Conservation (phyloP, 2,113 vertebrate genomes). For the Dicentrarchus labrax region DNA sequence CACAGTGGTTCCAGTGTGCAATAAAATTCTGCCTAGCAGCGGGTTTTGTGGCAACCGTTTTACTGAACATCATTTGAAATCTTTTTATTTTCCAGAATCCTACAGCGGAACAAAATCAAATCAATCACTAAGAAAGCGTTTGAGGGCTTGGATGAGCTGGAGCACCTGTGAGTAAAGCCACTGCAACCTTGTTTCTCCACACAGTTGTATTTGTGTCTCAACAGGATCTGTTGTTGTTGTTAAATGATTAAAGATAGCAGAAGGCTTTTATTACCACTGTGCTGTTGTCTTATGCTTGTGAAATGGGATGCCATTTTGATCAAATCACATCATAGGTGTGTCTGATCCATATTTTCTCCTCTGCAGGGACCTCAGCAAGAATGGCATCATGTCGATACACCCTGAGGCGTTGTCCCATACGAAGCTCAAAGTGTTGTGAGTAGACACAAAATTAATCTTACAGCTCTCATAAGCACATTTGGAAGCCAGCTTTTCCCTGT, state of each 20-base stretch:
- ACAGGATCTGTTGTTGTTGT: conserved; percentile 6
- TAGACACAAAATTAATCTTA: conserved; percentile 42
- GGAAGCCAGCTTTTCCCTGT: background rate
- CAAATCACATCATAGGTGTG: conserved; percentile 10
- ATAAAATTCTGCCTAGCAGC: background rate
- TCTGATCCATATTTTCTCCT: conserved; percentile 37
- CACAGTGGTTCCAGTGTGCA: background rate
- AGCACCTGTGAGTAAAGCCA: conserved; percentile 91
- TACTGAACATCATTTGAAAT: background rate
- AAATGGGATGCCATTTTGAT: conserved; percentile 28
- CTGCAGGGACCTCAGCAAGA: conserved; percentile 93
- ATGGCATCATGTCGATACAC: conserved; percentile 97
- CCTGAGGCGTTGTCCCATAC: conserved; percentile 93
- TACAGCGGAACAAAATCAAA: conserved; percentile 95
- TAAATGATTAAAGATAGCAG: conserved; percentile 16
- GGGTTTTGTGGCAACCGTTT: background rate
- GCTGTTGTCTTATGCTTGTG: conserved; percentile 20
- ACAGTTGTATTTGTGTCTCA: conserved; percentile 1
- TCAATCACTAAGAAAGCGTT: conserved; percentile 98
- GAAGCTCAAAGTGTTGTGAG: conserved; percentile 95
- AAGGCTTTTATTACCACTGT: conserved; percentile 15
- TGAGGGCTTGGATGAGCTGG: conserved; percentile 92
- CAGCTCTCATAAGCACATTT: background rate
- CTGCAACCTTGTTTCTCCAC: background rate
- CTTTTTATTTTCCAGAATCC: conserved; percentile 82